Evolutionary conservation across 2,888 invertebrate species (phyloP).

Genomic region (Heliconius cydno): DNA sequence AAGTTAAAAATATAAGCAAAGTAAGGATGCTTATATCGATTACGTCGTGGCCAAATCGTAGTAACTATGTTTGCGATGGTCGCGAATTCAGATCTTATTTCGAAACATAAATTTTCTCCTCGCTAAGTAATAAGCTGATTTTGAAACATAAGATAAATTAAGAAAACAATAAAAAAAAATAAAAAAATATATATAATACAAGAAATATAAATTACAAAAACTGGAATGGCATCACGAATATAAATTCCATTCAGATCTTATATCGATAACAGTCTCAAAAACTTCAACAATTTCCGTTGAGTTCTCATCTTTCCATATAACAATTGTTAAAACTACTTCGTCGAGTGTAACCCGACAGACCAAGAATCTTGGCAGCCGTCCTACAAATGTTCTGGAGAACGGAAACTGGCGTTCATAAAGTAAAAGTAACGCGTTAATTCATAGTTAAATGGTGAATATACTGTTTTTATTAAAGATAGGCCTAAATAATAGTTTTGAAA

Average conservation of each 20-base stretch:
- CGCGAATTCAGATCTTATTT: no score
- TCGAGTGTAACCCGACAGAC: slow-evolving; percentile 31
- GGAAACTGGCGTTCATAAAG: slow-evolving; percentile 40
- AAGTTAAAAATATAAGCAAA: no score
- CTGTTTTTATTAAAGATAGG: not conserved
- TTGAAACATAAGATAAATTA: no score
- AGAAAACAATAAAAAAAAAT: no score
- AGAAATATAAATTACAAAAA: slow-evolving; percentile 6
- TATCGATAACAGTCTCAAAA: slow-evolving; percentile 23
- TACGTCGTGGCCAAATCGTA: no score
- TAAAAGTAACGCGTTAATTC: slow-evolving; percentile 22
- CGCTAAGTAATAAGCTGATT: no score
- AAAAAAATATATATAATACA: not conserved
- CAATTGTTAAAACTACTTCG: slow-evolving; percentile 25
- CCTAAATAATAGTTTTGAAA: not conserved
- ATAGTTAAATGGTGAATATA: slow-evolving; percentile 5
- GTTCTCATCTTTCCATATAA: slow-evolving; percentile 21
- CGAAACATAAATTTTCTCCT: no score
- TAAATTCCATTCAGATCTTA: slow-evolving; percentile 19
- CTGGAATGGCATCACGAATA: not conserved
- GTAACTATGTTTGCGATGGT: no score
- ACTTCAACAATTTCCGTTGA: slow-evolving; percentile 26
- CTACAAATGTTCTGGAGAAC: slow-evolving; percentile 43
- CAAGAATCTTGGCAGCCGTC: slow-evolving; percentile 45
- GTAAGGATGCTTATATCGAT: no score